phyloP scores from a whole-genome alignment of 2,888 invertebrate species.

The Hirtodrosophila histrioides region DNA sequence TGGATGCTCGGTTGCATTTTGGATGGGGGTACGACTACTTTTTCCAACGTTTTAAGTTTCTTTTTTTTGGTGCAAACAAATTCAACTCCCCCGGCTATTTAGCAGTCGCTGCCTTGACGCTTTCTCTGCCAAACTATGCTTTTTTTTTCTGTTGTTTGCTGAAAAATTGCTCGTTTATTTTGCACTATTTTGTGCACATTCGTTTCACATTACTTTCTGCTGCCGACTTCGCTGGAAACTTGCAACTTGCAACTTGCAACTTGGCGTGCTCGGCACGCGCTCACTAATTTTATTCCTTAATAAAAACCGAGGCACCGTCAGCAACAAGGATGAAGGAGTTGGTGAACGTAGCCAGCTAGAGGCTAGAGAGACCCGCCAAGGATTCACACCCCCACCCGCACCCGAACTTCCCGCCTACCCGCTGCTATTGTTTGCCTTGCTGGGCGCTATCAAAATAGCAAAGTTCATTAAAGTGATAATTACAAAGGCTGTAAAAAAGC shows the following conservation, averaged over 20 bases:
- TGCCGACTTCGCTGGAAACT: slow-evolving; percentile 12
- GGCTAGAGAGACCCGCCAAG: slow-evolving; percentile 16
- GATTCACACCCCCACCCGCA: slow-evolving; percentile 3
- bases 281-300: slow-evolving; percentile 78
- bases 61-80: slow-evolving; percentile 31
- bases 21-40: not conserved
- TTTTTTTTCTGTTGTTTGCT: slow-evolving; percentile 35
- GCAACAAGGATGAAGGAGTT: slow-evolving; percentile 37
- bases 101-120: slow-evolving; percentile 46
- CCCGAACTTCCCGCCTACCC: slow-evolving; percentile 3
- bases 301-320: slow-evolving; percentile 61
- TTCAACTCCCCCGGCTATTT: slow-evolving; percentile 40
- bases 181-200: slow-evolving; percentile 63
- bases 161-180: slow-evolving; percentile 59
- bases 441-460: slow-evolving; percentile 67
- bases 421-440: slow-evolving; percentile 49
- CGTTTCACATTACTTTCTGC: slow-evolving; percentile 64
- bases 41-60: not conserved
- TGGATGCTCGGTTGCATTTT: not conserved
- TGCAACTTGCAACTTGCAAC: slow-evolving; percentile 52
- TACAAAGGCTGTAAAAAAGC: slow-evolving; percentile 69
- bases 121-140: slow-evolving; percentile 11
- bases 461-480: slow-evolving; percentile 80
- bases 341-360: slow-evolving; percentile 27
- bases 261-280: slow-evolving; percentile 71